A percentile compares a stretch with the other conserved stretches of the same genome.
Evolutionary conservation across 1,140 invertebrate genomes (phyloP).

Genomic region (Euwallacea fornicatus): DNA sequence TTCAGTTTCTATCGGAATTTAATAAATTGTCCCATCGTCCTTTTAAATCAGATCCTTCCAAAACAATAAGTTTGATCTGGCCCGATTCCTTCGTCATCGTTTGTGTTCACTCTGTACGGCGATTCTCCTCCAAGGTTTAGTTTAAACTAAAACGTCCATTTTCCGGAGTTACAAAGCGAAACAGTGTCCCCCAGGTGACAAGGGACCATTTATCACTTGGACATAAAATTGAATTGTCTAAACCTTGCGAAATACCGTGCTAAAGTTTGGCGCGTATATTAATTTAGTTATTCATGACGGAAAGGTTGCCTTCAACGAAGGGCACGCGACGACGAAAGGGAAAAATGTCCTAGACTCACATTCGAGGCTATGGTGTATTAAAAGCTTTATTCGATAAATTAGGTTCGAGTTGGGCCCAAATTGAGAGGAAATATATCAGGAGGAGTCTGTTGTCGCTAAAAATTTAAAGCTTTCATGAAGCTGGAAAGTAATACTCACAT

Average conservation of each 20-base stretch:
- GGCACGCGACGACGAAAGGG: too few relatives aligned
- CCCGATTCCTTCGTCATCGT: neutral
- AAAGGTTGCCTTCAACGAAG: constrained; percentile 1
- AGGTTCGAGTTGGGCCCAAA: too few relatives aligned
- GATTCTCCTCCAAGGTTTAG: neutral
- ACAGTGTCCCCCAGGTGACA: constrained; percentile 33
- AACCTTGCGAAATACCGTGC: constrained; percentile 31
- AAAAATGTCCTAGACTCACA: too few relatives aligned
- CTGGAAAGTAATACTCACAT: too few relatives aligned
- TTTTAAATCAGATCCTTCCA: too few relatives aligned
- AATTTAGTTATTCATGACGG: constrained; percentile 33
- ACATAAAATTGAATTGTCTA: constrained; percentile 36
- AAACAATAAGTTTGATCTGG: neutral
- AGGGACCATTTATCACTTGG: constrained; percentile 32
- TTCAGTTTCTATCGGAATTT: too few relatives aligned
- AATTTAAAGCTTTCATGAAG: too few relatives aligned
- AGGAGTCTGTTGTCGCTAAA: too few relatives aligned
- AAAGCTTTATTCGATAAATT: too few relatives aligned
- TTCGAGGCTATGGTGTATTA: too few relatives aligned
- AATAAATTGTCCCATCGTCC: too few relatives aligned
- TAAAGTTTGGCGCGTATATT: constrained; percentile 37
- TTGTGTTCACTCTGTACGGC: neutral
- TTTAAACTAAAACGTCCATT: constrained; percentile 12
- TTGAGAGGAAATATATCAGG: too few relatives aligned
- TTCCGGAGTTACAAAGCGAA: constrained; percentile 15